Base-by-base conservation (phyloP, 2,113 vertebrate genomes). In the Phycodurus eques region DNA sequence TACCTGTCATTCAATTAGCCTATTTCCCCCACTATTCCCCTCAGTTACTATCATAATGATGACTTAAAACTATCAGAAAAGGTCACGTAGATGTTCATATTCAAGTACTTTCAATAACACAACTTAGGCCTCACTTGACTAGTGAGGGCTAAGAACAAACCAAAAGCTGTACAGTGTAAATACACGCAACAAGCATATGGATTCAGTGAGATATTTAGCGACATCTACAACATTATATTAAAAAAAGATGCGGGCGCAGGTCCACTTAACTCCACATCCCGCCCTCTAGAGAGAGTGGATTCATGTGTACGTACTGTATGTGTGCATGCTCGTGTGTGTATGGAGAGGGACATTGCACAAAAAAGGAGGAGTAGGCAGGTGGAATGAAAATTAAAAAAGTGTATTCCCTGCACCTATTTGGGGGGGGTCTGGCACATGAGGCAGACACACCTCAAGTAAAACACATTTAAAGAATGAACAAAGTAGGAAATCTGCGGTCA, bases 51-150 rank as follows among this genome's bases (percentile, higher is more conserved):
- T 70, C 79, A 75, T 67, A 61, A 80, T 54, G 72, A 75, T 0
- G 74, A 67, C 31, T 54, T 46, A 22, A 66, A 63, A 59, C 68
- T 27, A 17, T 67, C 22, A 73, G 49, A 75, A 70, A 85, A 87
- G 83, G 75, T 87, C 87, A 85, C 68, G 43, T 83, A 87, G 79
- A 80, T 80, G 78, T 83, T 81, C 57, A 88, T 83, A 88, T 93
- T 93, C 92, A 92, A 93, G 92, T 93, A 93, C 88, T 91, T 88
- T 89, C 80, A 84, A 90, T 77, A 89, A 90, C 82, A 89, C 86
- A 92, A 93, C 84, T 91, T 90, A 91, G 72, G 88, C 83, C 81
- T 76, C 80, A 88, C 71, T 68, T 54, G 68, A 68, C 68, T 78
- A 68, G 78, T 83, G 77, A 68, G 61, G 51, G 44, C 64, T 14